Conservation (phyloP, 1,140 invertebrate genomes). For the Dendroctonus ponderosae region DNA sequence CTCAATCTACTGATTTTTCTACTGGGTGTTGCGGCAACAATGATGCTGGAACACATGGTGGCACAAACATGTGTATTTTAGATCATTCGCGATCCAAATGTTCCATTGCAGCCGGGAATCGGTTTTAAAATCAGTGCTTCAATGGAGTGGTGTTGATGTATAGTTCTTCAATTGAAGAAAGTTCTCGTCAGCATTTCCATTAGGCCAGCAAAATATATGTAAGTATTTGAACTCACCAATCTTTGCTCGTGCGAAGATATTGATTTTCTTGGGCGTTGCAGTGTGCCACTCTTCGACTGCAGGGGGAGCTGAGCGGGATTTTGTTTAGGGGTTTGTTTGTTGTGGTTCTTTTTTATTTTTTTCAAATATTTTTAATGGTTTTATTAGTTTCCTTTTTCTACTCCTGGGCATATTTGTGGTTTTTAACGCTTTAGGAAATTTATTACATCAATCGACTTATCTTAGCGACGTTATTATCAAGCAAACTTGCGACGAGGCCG, state of each 20-base stretch:
- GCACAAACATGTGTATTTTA: conserved; percentile 5
- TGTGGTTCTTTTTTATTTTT: not conserved
- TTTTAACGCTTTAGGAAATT: too few relatives aligned
- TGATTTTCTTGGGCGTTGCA: not conserved
- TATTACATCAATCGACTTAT: too few relatives aligned
- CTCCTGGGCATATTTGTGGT: too few relatives aligned
- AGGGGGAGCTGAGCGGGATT: not conserved
- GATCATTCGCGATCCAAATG: not conserved
- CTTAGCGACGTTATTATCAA: too few relatives aligned
- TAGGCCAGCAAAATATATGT: not conserved
- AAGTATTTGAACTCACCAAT: not conserved
- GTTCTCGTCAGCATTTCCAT: not conserved
- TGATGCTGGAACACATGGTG: not conserved
- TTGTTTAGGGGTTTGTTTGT: not conserved
- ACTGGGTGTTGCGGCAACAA: too few relatives aligned
- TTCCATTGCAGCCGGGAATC: not conserved
- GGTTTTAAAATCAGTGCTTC: not conserved
- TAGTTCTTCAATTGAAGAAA: conserved; percentile 1
- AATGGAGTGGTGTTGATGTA: not conserved
- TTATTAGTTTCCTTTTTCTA: too few relatives aligned
- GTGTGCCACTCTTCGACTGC: not conserved
- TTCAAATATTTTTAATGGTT: too few relatives aligned
- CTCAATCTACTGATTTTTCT: too few relatives aligned
- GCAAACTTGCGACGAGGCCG: too few relatives aligned
- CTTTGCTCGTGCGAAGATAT: not conserved